Evolutionary conservation across 35 echinoderm and acorn worm genomes (phyloP).

Genomic region (Hemicentrotus pulcherrimus): DNA sequence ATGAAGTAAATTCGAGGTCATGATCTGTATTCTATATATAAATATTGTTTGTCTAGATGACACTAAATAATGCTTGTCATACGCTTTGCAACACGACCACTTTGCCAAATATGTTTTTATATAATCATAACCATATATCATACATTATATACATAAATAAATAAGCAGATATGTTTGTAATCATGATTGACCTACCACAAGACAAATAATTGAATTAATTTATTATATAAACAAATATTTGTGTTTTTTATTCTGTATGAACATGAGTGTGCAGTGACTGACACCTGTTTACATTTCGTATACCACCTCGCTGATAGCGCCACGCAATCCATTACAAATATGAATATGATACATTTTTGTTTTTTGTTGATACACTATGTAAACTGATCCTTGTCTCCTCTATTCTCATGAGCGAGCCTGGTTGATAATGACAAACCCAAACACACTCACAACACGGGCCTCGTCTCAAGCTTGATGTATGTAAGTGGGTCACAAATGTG

Average conservation of each 20-base stretch:
- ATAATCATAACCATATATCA: too few relatives aligned
- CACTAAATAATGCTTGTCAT: too few relatives aligned
- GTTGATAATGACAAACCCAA: conserved; percentile 40
- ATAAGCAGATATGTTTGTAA: too few relatives aligned
- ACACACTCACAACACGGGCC: conserved; percentile 29
- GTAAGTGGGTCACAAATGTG: conserved; percentile 40
- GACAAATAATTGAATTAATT: too few relatives aligned
- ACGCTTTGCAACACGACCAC: too few relatives aligned
- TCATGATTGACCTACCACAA: too few relatives aligned
- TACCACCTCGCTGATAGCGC: not conserved
- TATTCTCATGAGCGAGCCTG: conserved; percentile 12
- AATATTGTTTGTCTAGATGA: too few relatives aligned
- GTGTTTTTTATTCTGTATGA: not conserved
- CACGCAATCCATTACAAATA: not conserved
- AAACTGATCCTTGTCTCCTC: conserved; percentile 23
- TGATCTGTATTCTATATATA: too few relatives aligned
- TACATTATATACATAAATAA: too few relatives aligned
- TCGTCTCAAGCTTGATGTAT: conserved; percentile 36
- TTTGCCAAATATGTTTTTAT: too few relatives aligned
- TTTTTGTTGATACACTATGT: conserved; percentile 21
- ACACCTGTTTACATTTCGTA: conserved; percentile 2
- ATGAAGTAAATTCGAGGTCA: too few relatives aligned
- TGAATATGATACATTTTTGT: not conserved
- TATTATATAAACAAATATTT: not conserved
- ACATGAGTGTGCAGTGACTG: not conserved